Evolutionary conservation across 2,113 vertebrate species (phyloP), one percentile per base, ranked within the genome.

Genomic region (Thinocorus orbignyianus): DNA sequence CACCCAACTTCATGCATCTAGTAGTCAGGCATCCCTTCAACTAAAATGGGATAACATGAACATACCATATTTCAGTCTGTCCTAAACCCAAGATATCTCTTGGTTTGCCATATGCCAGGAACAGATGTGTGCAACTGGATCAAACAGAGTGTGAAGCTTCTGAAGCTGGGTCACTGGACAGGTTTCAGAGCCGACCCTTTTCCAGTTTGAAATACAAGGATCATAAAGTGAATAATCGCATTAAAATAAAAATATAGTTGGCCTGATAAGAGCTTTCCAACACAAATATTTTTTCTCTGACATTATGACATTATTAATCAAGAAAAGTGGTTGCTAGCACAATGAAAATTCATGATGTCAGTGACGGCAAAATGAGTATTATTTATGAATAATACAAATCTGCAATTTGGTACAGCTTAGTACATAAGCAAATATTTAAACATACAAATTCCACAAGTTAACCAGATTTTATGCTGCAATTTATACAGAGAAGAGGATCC

Each of bases 211-310:
- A 92, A 48, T 26, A 13, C 11, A 7, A 20, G 17, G 17, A 82
- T 4, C 2, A 0, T 41, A 41, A 60, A 78, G 39, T 41, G 14
- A 39, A 78, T 69, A 83, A 52, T 1, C 1, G 1, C 12, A 13
- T 31, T 72, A 42, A 66, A 52, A 54, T 48, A 64, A 71, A 92
- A 78, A 33, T 28, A 28, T 5, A 35, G 11, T 46, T 2, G 1
- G 10, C 35, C 39, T 54, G 33, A 39, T 52, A 31, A 58, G 20
- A 48, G 11, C 24, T 71, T 39, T 65, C 35, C 37, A 58, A 51
- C 6, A 31, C 2, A 3, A 52, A 23, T 13, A 23, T 3, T 39
- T n/a, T 37, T 49, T 82, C 37, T 51, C n/a, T 66, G n/a, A 31
- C 7, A 17, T 52, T 58, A 35, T 66, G n/a, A 31, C 7, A 17